These are phyloP conservation scores for Psittacula cyanocephala DNA, from an alignment of 2,113 vertebrate species.

Conservation along the genomic window DNA sequence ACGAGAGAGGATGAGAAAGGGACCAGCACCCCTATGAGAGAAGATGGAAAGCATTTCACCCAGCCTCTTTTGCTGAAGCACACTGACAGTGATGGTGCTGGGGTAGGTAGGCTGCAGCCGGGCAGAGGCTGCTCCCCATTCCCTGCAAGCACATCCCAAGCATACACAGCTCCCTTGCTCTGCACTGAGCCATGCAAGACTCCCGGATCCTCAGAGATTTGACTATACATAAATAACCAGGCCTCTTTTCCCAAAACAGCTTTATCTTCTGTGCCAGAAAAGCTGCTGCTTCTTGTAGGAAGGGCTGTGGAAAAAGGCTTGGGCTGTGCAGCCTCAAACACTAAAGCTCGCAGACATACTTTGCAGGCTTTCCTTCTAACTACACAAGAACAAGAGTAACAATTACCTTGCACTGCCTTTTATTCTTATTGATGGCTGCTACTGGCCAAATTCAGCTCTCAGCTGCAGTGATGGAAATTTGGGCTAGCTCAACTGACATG, in stretches of 20 bases:
- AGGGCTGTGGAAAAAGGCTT: neutral
- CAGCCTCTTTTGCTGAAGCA: neutral
- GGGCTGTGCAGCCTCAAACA: neutral
- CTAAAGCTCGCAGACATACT: neutral
- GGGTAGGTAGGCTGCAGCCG: neutral
- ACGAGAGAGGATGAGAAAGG: neutral
- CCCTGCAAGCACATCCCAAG: rapidly evolving
- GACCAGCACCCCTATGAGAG: neutral
- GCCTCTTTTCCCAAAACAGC: neutral
- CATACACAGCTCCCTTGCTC: neutral
- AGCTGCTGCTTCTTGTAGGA: neutral
- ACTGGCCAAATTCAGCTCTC: neutral
- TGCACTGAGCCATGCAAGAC: rapidly evolving
- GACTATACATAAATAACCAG: constrained; percentile 2
- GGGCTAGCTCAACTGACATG: constrained; percentile 2
- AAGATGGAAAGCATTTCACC: no score
- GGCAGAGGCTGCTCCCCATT: neutral
- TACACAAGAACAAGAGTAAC: neutral
- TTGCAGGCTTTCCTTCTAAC: neutral
- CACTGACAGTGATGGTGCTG: rapidly evolving
- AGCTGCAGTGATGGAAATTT: constrained; percentile 33
- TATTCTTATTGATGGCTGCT: neutral
- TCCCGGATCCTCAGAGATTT: neutral
- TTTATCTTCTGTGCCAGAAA: neutral
- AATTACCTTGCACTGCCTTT: neutral